These are phyloP conservation scores for Nothocercus julius DNA, from an alignment of 2,113 vertebrate species.

Conservation along the genomic window DNA sequence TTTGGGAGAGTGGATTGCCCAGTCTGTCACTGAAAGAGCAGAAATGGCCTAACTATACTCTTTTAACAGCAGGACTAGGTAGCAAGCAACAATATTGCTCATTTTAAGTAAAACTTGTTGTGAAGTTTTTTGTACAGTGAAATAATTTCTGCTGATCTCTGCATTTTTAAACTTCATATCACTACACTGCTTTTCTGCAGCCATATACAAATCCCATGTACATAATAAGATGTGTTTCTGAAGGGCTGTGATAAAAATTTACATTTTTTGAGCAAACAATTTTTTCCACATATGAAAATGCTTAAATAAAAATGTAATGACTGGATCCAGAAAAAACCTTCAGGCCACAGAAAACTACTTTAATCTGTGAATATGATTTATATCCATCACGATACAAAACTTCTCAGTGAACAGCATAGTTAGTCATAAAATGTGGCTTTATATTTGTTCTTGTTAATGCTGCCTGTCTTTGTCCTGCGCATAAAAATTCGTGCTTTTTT, in stretches of 20 bases:
- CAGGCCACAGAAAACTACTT: constrained; percentile 76
- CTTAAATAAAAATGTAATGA: constrained; percentile 75
- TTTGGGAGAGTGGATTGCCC: neutral
- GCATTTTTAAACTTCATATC: constrained; percentile 60
- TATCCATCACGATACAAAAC: constrained; percentile 23
- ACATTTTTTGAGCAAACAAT: constrained; percentile 56
- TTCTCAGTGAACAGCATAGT: neutral
- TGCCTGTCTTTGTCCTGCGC: neutral
- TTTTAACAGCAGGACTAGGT: neutral
- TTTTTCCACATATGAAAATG: constrained; percentile 72
- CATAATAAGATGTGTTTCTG: constrained; percentile 59
- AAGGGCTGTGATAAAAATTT: constrained; percentile 48
- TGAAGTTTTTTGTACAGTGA: constrained; percentile 5
- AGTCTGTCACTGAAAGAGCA: neutral
- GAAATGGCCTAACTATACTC: neutral
- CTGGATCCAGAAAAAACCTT: constrained; percentile 66
- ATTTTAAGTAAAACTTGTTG: neutral
- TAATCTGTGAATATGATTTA: constrained; percentile 75
- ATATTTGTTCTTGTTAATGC: constrained; percentile 14
- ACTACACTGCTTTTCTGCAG: constrained; percentile 25
- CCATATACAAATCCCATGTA: constrained; percentile 48
- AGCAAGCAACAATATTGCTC: neutral
- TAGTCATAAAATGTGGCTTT: neutral
- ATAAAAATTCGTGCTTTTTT: neutral
- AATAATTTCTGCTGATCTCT: constrained; percentile 52